phyloP scores from a whole-genome alignment of 30 jellyfish, hydroid and myxozoan species.

The Sanderia malayensis region DNA sequence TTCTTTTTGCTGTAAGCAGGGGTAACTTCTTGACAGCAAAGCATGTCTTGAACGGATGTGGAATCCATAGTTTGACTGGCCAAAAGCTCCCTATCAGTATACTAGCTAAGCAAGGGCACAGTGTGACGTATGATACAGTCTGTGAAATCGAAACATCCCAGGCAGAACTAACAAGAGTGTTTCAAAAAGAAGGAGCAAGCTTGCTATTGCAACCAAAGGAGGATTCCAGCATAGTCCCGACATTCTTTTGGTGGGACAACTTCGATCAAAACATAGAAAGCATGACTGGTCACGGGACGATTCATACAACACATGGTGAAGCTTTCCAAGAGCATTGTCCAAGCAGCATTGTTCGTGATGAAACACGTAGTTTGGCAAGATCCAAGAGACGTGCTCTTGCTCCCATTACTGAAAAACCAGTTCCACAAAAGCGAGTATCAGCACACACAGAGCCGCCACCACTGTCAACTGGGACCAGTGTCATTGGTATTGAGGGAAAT shows the following conservation, averaged over 20 bases:
- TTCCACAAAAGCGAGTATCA: neutral
- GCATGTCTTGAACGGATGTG: slow-evolving; percentile 22
- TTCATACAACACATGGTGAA: slow-evolving; percentile 32
- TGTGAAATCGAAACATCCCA: slow-evolving; percentile 50
- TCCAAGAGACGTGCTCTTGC: slow-evolving; percentile 18
- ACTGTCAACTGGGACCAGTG: slow-evolving; percentile 4
- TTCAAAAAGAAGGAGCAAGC: neutral
- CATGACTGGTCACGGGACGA: neutral
- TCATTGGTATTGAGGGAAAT: neutral
- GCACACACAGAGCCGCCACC: slow-evolving; percentile 33
- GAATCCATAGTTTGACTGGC: slow-evolving; percentile 46
- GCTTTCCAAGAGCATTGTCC: slow-evolving; percentile 49
- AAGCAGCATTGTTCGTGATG: neutral
- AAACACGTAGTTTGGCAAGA: slow-evolving; percentile 7
- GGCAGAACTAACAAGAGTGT: slow-evolving; percentile 28
- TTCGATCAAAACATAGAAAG: slow-evolving; percentile 36
- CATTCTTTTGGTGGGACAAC: slow-evolving; percentile 53
- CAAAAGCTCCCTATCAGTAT: slow-evolving; percentile 34
- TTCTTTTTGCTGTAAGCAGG: neutral
- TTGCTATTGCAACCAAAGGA: slow-evolving; percentile 40
- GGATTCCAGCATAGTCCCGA: no score
- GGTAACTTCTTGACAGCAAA: neutral
- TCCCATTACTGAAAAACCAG: neutral
- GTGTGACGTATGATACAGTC: slow-evolving; percentile 16
- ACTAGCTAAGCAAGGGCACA: slow-evolving; percentile 39